Percentiles rank a stretch among this genome's conserved stretches.
These are phyloP conservation scores for Poecilus cupreus DNA, from an alignment of 2,888 invertebrate species.

Conservation along the genomic window DNA sequence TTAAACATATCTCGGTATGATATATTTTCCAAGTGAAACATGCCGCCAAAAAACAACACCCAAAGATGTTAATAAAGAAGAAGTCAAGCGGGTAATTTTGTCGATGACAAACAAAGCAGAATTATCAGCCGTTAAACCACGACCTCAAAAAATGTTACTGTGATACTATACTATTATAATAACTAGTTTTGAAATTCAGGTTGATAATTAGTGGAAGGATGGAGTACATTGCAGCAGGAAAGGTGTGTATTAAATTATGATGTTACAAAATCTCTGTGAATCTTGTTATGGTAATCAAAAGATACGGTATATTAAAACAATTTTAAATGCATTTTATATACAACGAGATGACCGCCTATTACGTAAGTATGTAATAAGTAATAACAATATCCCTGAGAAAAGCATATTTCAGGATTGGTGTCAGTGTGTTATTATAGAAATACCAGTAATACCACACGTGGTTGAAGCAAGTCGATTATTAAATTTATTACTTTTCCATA, in stretches of 20 bases:
- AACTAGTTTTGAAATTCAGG: too few species aligned
- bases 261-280: conserved; percentile 15
- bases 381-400: not conserved
- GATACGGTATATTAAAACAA: not conserved
- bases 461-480: not conserved
- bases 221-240: too few species aligned
- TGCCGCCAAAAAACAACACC: too few species aligned
- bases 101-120: too few species aligned
- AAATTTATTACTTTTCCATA: not conserved
- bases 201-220: too few species aligned
- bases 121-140: too few species aligned
- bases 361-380: not conserved
- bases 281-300: conserved; percentile 1
- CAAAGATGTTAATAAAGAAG: too few species aligned
- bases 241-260: not conserved
- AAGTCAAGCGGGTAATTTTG: too few species aligned
- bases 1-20: too few species aligned
- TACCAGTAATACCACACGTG: conserved; percentile 36
- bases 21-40: too few species aligned
- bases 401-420: not conserved
- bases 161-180: too few species aligned
- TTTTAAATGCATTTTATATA: not conserved
- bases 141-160: too few species aligned
- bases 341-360: not conserved
- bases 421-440: conserved; percentile 17